A percentile compares a stretch with the other conserved stretches of the same genome.
phyloP scores from a whole-genome alignment of 2,888 invertebrate genomes.

The Yponomeuta evonymella region DNA sequence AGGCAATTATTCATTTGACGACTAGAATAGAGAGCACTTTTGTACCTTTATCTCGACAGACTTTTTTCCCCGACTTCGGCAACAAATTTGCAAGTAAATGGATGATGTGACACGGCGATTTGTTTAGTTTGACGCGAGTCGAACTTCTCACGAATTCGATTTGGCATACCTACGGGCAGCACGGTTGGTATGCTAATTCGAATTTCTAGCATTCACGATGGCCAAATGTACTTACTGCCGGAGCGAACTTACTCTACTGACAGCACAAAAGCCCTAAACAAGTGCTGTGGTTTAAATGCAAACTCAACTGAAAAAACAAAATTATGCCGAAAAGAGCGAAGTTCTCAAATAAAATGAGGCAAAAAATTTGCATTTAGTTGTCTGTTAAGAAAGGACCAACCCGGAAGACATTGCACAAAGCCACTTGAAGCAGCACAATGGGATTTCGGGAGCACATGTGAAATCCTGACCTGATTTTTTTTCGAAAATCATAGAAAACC shows the following conservation, averaged over 20 bases:
- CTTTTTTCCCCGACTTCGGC: slow-evolving; percentile 68
- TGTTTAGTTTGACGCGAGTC: slow-evolving; percentile 55
- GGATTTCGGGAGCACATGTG: slow-evolving; percentile 62
- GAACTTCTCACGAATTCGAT: slow-evolving; percentile 61
- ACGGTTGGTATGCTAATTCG: slow-evolving; percentile 8
- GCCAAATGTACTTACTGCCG: not conserved
- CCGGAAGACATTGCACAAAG: slow-evolving; percentile 70
- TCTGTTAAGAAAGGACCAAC: slow-evolving; percentile 47
- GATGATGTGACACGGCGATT: slow-evolving; percentile 68
- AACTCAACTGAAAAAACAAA: slow-evolving; percentile 28
- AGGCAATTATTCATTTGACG: slow-evolving; percentile 76
- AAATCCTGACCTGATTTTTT: slow-evolving; percentile 66
- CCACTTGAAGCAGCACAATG: slow-evolving; percentile 35
- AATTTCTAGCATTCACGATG: not conserved
- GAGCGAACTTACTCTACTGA: not conserved
- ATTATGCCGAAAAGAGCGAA: slow-evolving; percentile 22
- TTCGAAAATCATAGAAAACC: slow-evolving; percentile 47
- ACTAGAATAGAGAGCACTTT: slow-evolving; percentile 74
- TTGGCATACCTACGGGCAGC: slow-evolving; percentile 32
- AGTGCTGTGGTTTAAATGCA: not conserved
- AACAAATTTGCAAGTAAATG: slow-evolving; percentile 75
- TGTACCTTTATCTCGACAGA: slow-evolving; percentile 69
- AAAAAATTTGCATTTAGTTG: slow-evolving; percentile 65
- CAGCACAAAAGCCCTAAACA: not conserved
- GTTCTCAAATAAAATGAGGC: slow-evolving; percentile 31